phyloP scores from a whole-genome alignment of 2,888 invertebrate genomes.

The Cosmopolites sordidus region DNA sequence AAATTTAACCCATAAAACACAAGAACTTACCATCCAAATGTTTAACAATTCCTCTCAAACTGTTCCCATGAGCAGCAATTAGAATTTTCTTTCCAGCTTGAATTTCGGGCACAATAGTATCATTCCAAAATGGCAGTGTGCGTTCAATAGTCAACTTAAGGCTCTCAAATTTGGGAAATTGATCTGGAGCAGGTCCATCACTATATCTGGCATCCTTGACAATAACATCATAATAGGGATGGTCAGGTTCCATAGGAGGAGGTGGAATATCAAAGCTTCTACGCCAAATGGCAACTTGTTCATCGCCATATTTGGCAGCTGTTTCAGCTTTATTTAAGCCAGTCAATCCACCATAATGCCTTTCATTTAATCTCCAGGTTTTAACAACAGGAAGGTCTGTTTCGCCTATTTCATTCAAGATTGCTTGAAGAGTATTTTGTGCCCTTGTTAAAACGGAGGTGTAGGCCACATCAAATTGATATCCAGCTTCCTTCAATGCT shows the following conservation, averaged over 20 bases:
- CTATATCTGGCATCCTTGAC: constrained; percentile 71
- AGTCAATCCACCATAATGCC: constrained; percentile 64
- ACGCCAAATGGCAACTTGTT: constrained; percentile 80
- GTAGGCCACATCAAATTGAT: constrained; percentile 58
- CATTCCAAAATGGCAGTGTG: constrained; percentile 86
- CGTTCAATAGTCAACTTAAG: constrained; percentile 79
- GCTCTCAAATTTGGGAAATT: constrained; percentile 83
- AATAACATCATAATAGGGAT: constrained; percentile 73
- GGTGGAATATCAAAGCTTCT: constrained; percentile 83
- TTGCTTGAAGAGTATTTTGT: constrained; percentile 55
- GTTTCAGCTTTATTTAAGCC: constrained; percentile 65
- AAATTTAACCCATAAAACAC: constrained; percentile 4
- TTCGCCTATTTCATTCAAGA: constrained; percentile 58
- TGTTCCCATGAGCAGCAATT: constrained; percentile 87
- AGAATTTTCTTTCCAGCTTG: constrained; percentile 78
- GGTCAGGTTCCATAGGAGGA: constrained; percentile 75
- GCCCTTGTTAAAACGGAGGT: constrained; percentile 63
- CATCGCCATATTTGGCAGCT: constrained; percentile 63
- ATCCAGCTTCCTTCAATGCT: constrained; percentile 57
- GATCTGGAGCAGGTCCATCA: constrained; percentile 64
- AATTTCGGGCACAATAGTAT: constrained; percentile 79
- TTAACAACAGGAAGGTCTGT: constrained; percentile 53
- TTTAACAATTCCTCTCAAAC: constrained; percentile 82
- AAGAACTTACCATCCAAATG: constrained; percentile 51
- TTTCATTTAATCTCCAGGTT: constrained; percentile 62